Percentiles rank a stretch among this genome's conserved stretches.
Conservation (phyloP, 2,888 invertebrate species). For the Exocentrus adspersus region DNA sequence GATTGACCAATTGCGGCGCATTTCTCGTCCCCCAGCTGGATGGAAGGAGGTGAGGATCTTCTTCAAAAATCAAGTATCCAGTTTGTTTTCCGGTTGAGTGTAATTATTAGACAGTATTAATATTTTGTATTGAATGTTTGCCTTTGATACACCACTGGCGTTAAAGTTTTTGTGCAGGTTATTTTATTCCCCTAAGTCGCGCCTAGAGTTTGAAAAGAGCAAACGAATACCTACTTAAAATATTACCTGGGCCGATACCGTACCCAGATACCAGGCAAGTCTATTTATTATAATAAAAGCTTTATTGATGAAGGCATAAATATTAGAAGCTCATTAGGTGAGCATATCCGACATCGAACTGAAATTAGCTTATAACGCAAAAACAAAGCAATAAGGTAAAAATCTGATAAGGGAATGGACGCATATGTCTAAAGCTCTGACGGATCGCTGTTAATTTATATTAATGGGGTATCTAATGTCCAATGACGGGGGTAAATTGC, state of each 20-base stretch:
- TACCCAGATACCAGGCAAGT: constrained; percentile 5
- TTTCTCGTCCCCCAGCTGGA: too few relatives aligned
- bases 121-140: too few relatives aligned
- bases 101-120: too few relatives aligned
- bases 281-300: constrained; percentile 25
- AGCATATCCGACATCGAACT: constrained; percentile 47
- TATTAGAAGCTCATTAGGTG: constrained; percentile 22
- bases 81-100: too few relatives aligned
- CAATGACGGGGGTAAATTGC: constrained; percentile 52
- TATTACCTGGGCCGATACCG: neutral
- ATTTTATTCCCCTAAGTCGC: neutral
- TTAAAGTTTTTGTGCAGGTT: neutral
- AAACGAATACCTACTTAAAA: neutral
- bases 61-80: too few relatives aligned
- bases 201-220: neutral
- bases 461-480: constrained; percentile 61
- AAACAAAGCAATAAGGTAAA: constrained; percentile 54
- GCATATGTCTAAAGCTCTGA: constrained; percentile 48
- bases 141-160: neutral
- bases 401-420: constrained; percentile 47
- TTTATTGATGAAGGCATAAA: constrained; percentile 29
- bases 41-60: too few relatives aligned
- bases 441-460: constrained; percentile 58
- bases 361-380: constrained; percentile 51
- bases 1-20: too few relatives aligned